Evolutionary conservation across 1,140 invertebrate genomes (phyloP), one percentile per base, ranked within the genome.

Genomic region (Drepana arcuata): DNA sequence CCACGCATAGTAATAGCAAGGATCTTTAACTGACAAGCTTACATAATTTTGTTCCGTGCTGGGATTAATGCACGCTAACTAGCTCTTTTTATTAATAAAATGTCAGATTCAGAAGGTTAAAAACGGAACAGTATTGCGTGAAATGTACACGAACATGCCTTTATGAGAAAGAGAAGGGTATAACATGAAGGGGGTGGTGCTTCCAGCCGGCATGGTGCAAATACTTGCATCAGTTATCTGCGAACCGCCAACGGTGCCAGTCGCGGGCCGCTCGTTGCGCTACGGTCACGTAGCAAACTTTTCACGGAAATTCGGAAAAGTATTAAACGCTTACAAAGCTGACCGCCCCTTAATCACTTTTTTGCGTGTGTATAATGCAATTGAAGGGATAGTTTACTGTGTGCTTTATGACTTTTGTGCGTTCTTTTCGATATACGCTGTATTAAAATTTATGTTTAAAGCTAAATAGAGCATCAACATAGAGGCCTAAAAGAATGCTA

Each of bases 331-430:
- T 49, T 47, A 39, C 34, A 39, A 53, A 64, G 48, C 68, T 57
- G 53, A 60, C 49, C 56, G 47, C 41, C 52, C 39, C 56, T 58
- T 73, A 78, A 77, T 77, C 64, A 62, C 72, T 70, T 52, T 50
- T 63, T 78, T 64, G 73, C 72, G 71, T 80, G 72, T 67, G 55
- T 56, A 44, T 41, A 62, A 68, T 66, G 58, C 62, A 69, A 68
- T 67, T 52, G 53, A 39, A 61, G 59, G 25, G 44, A 63, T 37
- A 54, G 53, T 68, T 72, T 68, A 60, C 48, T 54, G 62, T 64
- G 59, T 64, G 59, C 64, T 72, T 62, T 59, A 51, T 49, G 14
- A 18, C n/a, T n/a, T n/a, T n/a, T n/a, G n/a, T n/a, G n/a, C n/a
- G n/a, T n/a, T n/a, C n/a, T n/a, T n/a, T n/a, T n/a, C n/a, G n/a